phyloP scores from a whole-genome alignment of 2,797 vertebrate species.

The Avahi laniger region DNA sequence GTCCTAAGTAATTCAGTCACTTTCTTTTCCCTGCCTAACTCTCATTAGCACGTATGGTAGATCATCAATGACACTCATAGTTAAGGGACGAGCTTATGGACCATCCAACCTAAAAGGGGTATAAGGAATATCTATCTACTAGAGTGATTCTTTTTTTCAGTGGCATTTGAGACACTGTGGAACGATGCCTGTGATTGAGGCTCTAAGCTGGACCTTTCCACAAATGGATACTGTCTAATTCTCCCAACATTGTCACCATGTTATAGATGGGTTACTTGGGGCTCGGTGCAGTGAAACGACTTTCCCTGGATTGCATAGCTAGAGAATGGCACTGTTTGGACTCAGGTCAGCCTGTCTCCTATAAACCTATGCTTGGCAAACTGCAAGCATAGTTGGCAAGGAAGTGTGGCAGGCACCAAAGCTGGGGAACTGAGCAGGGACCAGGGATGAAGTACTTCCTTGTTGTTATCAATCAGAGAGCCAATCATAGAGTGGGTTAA shows the following conservation, averaged over 20 bases:
- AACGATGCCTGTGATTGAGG: not conserved
- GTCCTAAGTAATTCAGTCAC: not conserved
- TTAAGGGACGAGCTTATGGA: not conserved
- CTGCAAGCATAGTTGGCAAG: not conserved
- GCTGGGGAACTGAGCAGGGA: not conserved
- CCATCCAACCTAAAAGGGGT: not conserved
- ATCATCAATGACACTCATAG: not conserved
- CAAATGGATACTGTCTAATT: not conserved
- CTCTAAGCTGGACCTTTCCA: not conserved
- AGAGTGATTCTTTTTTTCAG: not conserved
- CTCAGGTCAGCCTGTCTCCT: not conserved
- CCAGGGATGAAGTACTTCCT: not conserved
- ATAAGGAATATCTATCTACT: not conserved
- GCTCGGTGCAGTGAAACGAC: not conserved
- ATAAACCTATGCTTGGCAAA: not conserved
- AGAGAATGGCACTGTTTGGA: not conserved
- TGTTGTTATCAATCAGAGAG: not conserved
- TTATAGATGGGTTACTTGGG: not conserved
- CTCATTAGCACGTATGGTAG: not conserved
- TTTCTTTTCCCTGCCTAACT: slow-evolving; percentile 11
- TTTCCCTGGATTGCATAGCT: not conserved
- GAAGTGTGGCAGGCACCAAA: too few species aligned
- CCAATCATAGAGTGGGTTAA: not conserved
- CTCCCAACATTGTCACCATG: not conserved
- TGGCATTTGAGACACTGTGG: not conserved